Evolutionary conservation across 23 tunicate species (phyloP).

Genomic region (Styela clava): DNA sequence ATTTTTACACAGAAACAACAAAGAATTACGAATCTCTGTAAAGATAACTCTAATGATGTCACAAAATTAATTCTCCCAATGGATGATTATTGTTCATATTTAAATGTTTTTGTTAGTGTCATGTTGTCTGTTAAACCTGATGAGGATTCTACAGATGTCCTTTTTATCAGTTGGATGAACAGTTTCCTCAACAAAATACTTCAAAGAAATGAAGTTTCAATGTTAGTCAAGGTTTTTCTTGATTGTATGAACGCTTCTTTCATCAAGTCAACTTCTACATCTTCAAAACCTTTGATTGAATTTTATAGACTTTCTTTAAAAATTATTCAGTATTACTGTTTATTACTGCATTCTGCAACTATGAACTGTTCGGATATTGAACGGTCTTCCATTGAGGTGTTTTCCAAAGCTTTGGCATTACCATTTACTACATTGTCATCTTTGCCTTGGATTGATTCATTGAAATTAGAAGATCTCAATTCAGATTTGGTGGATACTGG

Average conservation of each 20-base stretch:
- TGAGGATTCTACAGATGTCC: background rate
- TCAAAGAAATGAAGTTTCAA: background rate
- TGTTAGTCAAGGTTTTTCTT: background rate
- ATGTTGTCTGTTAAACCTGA: background rate
- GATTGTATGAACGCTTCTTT: background rate
- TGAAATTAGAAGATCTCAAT: constrained; percentile 48
- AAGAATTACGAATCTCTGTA: background rate
- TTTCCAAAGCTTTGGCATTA: background rate
- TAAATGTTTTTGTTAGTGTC: background rate
- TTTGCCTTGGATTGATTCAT: constrained; percentile 42
- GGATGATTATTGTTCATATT: background rate
- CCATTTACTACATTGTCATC: constrained; percentile 20
- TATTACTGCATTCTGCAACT: background rate
- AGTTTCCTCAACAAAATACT: background rate
- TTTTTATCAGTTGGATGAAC: background rate
- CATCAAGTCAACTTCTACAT: background rate
- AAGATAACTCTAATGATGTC: background rate
- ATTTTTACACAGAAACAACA: background rate
- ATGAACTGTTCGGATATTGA: background rate
- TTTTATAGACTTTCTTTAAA: background rate
- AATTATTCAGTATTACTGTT: background rate
- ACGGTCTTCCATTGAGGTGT: background rate
- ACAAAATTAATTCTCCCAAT: background rate
- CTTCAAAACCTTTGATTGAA: background rate
- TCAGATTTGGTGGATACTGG: constrained; percentile 4